These are phyloP conservation scores for Acrocephalus scirpaceus DNA, from an alignment of 2,797 vertebrate genomes.

Conservation along the genomic window DNA sequence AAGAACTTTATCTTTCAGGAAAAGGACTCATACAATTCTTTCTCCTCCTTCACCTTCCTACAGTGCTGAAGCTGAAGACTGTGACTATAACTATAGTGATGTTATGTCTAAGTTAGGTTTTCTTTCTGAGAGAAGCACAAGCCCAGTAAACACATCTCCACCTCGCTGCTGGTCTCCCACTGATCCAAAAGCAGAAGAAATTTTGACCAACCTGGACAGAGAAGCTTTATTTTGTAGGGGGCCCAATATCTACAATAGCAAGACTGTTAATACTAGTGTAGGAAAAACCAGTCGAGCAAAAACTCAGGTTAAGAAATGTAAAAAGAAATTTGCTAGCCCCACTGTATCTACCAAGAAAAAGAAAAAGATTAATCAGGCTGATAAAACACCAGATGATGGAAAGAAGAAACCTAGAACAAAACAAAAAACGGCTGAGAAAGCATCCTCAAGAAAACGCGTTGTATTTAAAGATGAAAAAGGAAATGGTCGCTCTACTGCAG, in stretches of 20 bases:
- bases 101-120: conserved; percentile 97
- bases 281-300: conserved; percentile 76
- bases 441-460: conserved; percentile 72
- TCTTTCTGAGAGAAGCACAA: conserved; percentile 92
- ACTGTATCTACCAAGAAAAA: conserved; percentile 76
- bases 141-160: conserved; percentile 88
- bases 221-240: conserved; percentile 81
- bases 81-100: conserved; percentile 87
- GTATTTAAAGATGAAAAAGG: conserved; percentile 68
- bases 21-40: conserved; percentile 76
- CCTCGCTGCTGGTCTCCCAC: conserved; percentile 98
- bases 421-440: conserved; percentile 70
- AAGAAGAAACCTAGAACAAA: conserved; percentile 78
- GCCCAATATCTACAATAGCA: conserved; percentile 71
- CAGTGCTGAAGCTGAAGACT: conserved; percentile 88
- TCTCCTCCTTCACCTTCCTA: conserved; percentile 87
- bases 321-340: conserved; percentile 77
- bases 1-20: conserved; percentile 80
- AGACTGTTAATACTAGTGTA: conserved; percentile 59
- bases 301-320: conserved; percentile 80
- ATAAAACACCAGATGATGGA: conserved; percentile 69
- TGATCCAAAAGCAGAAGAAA: conserved; percentile 85
- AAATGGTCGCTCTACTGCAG: conserved; percentile 47
- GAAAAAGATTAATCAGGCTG: conserved; percentile 74
- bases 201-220: conserved; percentile 79